These are phyloP conservation scores for Epinotia brunnichana DNA, from an alignment of 2,888 invertebrate species.

Conservation along the genomic window DNA sequence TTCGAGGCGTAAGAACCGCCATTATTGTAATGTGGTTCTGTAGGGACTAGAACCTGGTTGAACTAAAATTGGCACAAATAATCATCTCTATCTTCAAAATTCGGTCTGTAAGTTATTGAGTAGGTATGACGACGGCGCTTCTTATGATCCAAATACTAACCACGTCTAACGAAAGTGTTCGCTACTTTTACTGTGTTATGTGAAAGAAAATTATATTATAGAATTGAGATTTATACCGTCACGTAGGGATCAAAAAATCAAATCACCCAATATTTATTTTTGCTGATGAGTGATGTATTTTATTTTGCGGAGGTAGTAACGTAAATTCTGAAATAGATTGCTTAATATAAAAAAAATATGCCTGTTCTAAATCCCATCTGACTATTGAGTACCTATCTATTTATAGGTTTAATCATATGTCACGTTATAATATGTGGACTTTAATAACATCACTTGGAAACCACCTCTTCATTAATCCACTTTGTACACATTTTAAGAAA, in stretches of 20 bases:
- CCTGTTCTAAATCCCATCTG: neutral
- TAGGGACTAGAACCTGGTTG: too few species aligned
- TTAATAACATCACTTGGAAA: neutral
- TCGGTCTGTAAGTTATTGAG: neutral
- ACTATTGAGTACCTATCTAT: neutral
- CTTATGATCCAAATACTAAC: neutral
- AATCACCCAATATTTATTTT: too few species aligned
- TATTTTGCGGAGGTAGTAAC: neutral
- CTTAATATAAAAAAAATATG: neutral
- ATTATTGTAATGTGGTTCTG: too few species aligned
- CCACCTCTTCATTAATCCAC: neutral
- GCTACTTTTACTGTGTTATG: neutral
- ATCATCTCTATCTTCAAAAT: neutral
- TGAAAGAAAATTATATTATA: neutral
- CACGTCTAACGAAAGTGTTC: too few species aligned
- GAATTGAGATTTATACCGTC: neutral
- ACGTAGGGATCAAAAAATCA: too few species aligned
- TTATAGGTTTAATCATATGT: neutral
- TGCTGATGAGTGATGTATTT: neutral
- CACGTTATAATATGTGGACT: neutral
- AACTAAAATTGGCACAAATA: neutral
- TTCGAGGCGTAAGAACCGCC: too few species aligned
- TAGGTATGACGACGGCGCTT: neutral
- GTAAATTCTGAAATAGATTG: too few species aligned
- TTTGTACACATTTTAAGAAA: neutral